Conservation (phyloP, 1,140 invertebrate species). For the Tetramorium alpestre region DNA sequence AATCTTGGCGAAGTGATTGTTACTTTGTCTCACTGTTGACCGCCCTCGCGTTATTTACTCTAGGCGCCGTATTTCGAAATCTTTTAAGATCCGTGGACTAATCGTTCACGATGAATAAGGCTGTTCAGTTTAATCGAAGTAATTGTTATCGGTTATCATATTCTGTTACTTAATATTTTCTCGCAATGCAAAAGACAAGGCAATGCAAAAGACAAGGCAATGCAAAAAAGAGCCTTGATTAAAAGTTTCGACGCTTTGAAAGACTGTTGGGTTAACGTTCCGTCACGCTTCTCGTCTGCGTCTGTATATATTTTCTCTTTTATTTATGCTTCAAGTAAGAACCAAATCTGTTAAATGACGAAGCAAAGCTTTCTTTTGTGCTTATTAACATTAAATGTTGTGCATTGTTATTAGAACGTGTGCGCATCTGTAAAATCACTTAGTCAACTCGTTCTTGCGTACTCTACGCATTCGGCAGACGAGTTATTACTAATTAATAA, state of each 20-base stretch:
- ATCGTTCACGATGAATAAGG: conserved; percentile 28
- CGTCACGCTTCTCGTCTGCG: neutral
- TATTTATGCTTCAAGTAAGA: conserved; percentile 1
- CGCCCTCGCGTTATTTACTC: neutral
- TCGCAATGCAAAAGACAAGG: conserved; percentile 50
- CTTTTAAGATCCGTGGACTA: neutral
- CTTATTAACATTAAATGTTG: conserved; percentile 43
- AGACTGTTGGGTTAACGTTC: conserved; percentile 69
- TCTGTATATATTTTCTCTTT: neutral
- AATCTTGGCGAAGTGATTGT: conserved; percentile 75
- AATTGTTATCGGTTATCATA: conserved; percentile 16
- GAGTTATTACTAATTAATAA: conserved; percentile 26
- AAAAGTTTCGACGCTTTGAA: conserved; percentile 66
- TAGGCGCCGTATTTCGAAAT: neutral
- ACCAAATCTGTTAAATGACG: neutral
- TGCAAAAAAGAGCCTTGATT: conserved; percentile 36
- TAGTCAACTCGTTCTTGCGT: neutral
- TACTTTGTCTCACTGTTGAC: neutral
- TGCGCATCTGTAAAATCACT: conserved; percentile 38
- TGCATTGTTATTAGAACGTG: conserved; percentile 51
- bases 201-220: conserved; percentile 39
- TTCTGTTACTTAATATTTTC: neutral
- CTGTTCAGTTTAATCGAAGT: conserved; percentile 11
- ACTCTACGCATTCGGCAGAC: neutral
- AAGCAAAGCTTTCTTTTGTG: conserved; percentile 37